Evolutionary conservation across 30 jellyfish, hydroid and myxozoan genomes (phyloP).

Genomic region (Catostylus mosaicus): DNA sequence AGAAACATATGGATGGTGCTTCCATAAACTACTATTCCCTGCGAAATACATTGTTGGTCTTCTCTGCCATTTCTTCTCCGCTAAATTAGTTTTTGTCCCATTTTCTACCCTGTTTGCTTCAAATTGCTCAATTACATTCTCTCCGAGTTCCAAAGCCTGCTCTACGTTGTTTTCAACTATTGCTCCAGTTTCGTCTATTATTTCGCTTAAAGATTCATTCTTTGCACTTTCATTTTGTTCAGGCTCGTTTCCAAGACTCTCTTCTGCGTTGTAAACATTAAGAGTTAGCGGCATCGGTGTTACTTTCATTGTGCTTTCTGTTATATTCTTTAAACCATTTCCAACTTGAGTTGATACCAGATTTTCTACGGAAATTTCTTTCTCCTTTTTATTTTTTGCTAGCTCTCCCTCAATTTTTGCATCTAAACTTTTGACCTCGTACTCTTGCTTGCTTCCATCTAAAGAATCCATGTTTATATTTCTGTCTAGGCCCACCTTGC

Average conservation of each 20-base stretch:
- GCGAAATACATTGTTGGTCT: constrained; percentile 40
- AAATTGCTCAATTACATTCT: background rate
- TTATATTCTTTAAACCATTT: background rate
- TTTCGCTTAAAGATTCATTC: constrained; percentile 2
- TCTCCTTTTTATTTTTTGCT: constrained; percentile 20
- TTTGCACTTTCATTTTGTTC: constrained; percentile 1
- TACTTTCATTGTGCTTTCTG: constrained; percentile 6
- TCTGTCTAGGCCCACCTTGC: constrained; percentile 18
- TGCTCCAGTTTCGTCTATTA: background rate
- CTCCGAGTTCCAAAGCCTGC: background rate
- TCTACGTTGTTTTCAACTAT: background rate
- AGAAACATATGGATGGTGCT: constrained; percentile 58
- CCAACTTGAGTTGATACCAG: constrained; percentile 5
- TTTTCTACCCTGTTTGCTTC: background rate
- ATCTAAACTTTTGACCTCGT: constrained; percentile 25
- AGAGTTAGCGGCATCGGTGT: background rate
- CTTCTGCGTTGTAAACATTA: constrained; percentile 44
- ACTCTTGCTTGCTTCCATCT: constrained; percentile 41
- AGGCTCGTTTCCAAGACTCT: constrained; percentile 19
- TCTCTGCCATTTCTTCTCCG: constrained; percentile 1
- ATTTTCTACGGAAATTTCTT: constrained; percentile 29
- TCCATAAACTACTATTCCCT: constrained; percentile 71
- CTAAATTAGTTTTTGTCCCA: background rate
- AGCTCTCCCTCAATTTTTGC: constrained; percentile 54
- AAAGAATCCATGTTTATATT: constrained; percentile 46